Conservation (phyloP, 2,888 invertebrate genomes). For the Ellobium chinense region DNA sequence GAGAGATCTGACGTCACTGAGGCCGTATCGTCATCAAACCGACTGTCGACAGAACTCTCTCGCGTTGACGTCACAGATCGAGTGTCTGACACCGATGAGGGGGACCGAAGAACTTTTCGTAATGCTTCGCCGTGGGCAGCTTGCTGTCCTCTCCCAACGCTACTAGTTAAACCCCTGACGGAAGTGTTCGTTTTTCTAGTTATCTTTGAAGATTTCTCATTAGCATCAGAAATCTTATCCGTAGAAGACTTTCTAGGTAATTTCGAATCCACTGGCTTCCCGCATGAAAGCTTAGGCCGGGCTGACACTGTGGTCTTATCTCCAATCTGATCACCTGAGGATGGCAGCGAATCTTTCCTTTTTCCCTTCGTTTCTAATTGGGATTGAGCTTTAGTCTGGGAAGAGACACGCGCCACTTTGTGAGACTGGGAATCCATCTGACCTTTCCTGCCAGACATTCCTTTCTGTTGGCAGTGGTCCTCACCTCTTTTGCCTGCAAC, state of each 20-base stretch:
- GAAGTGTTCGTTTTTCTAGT: not conserved
- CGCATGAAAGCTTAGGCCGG: not conserved
- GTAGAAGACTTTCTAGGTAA: not conserved
- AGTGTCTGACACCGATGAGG: not conserved
- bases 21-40: slow-evolving; percentile 40
- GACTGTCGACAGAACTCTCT: slow-evolving; percentile 52
- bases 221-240: not conserved
- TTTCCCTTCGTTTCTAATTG: not conserved
- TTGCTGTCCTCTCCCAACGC: not conserved
- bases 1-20: slow-evolving; percentile 5
- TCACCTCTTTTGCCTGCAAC: not conserved
- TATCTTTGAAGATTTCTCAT: not conserved
- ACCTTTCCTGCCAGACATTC: not conserved
- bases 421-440: not conserved
- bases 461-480: not conserved
- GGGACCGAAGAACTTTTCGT: not conserved
- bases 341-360: not conserved
- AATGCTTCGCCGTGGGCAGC: not conserved
- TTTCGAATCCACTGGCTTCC: not conserved
- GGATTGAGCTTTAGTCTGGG: not conserved
- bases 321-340: too few relatives aligned
- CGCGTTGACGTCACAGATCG: slow-evolving; percentile 32
- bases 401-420: not conserved
- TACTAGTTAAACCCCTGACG: too few relatives aligned
- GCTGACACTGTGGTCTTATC: not conserved